A percentile compares a stretch with the other conserved stretches of the same genome.
Evolutionary conservation across 2,113 vertebrate genomes (phyloP).

Genomic region (Cranoglanis bouderius): DNA sequence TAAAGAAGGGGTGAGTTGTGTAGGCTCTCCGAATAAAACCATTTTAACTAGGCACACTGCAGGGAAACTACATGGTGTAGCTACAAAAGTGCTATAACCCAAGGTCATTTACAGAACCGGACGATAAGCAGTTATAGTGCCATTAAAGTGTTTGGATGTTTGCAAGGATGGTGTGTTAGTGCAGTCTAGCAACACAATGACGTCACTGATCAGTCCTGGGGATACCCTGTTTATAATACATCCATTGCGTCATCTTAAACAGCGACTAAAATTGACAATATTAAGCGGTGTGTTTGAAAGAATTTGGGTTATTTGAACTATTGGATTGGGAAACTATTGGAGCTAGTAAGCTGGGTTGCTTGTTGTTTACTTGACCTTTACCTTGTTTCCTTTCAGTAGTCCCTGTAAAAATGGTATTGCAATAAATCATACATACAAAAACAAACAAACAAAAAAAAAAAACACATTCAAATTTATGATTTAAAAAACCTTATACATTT

Average conservation of each 20-base stretch:
- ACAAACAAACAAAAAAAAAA: too few relatives aligned
- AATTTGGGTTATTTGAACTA: not conserved
- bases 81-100: not conserved
- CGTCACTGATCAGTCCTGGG: not conserved
- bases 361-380: not conserved
- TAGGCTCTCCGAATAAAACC: not conserved
- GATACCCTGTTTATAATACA: not conserved
- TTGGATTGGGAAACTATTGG: not conserved
- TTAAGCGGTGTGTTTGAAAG: not conserved
- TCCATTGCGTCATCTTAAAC: not conserved
- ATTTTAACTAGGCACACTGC: not conserved
- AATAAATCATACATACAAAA: not conserved
- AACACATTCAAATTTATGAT: not conserved
- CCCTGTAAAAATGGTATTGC: not conserved
- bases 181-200: not conserved
- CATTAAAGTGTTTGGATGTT: not conserved
- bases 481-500: not conserved
- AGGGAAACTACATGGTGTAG: not conserved
- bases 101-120: not conserved
- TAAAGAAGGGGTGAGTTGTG: slow-evolving; percentile 83
- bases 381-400: not conserved
- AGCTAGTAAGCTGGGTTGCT: not conserved
- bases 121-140: not conserved
- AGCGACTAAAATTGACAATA: not conserved
- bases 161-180: not conserved